phyloP scores from a whole-genome alignment of 2,113 vertebrate species.

The Mustelus asterias region DNA sequence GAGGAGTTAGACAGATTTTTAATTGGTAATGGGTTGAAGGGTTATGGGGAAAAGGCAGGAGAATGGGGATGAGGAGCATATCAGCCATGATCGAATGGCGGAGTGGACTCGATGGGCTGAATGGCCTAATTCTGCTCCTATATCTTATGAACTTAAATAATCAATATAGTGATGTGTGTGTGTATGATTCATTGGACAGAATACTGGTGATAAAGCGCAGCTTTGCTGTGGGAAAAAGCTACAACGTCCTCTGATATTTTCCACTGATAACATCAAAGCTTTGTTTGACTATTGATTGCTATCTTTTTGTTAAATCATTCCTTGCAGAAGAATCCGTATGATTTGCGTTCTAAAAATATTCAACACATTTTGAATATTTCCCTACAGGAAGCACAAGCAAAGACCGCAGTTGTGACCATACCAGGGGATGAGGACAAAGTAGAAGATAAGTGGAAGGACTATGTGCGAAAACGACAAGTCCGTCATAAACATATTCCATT shows the following conservation, averaged over 20 bases:
- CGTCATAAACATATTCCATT: background rate
- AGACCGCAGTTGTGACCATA: background rate
- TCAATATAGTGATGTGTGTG: background rate
- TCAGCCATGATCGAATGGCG: too few relatives aligned
- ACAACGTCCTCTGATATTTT: background rate
- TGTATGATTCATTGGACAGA: background rate
- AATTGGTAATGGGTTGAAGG: too few relatives aligned
- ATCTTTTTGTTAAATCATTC: background rate
- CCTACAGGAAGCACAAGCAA: background rate
- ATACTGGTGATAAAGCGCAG: background rate
- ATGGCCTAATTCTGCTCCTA: too few relatives aligned
- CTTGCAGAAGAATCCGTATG: background rate
- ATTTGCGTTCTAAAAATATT: background rate
- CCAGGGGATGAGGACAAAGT: background rate
- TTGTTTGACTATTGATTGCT: background rate
- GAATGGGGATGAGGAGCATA: too few relatives aligned
- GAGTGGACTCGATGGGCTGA: too few relatives aligned
- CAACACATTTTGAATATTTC: background rate
- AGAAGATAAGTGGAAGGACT: slow-evolving; percentile 23
- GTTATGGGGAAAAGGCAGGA: too few relatives aligned
- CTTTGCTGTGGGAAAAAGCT: background rate
- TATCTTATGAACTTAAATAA: too few relatives aligned
- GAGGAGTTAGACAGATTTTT: too few relatives aligned
- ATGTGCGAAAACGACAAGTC: background rate
- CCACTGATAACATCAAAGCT: background rate